A percentile compares a stretch with the other conserved stretches of the same genome.
Evolutionary conservation across 1,140 invertebrate species (phyloP).

Genomic region (Diachasma alloeum): DNA sequence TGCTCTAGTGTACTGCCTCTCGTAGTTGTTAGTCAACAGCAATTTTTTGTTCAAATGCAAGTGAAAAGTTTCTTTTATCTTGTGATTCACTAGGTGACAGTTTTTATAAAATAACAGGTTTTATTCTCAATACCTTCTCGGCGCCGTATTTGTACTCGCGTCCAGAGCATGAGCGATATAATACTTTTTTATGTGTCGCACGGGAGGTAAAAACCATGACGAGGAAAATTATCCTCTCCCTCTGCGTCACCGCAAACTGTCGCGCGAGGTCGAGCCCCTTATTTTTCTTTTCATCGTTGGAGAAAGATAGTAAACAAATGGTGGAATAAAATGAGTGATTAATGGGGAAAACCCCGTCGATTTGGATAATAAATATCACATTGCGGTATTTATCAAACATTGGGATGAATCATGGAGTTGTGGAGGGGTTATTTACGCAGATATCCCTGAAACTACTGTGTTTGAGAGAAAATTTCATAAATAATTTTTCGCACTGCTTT

Average conservation of each 20-base stretch:
- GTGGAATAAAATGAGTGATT: background rate
- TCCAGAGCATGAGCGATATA: background rate
- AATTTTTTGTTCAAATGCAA: background rate
- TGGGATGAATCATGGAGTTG: no score
- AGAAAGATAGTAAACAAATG: background rate
- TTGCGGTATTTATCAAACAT: background rate
- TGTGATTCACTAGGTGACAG: no score
- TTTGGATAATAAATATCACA: background rate
- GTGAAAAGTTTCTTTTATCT: background rate
- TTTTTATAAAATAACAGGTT: background rate
- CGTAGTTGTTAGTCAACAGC: background rate
- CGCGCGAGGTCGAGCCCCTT: background rate
- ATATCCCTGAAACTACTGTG: no score
- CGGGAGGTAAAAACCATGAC: background rate
- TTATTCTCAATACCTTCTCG: background rate
- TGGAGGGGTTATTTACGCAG: no score
- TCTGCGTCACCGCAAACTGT: background rate
- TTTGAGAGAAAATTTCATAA: no score
- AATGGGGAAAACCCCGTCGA: background rate
- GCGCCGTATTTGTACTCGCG: background rate
- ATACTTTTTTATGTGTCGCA: slow-evolving; percentile 1
- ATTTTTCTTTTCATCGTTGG: background rate
- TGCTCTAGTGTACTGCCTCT: background rate
- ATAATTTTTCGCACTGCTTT: no score
- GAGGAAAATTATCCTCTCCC: background rate